Evolutionary conservation across 2,797 vertebrate genomes (phyloP), one percentile per base, ranked within the genome.

Genomic region (Microchirus variegatus): DNA sequence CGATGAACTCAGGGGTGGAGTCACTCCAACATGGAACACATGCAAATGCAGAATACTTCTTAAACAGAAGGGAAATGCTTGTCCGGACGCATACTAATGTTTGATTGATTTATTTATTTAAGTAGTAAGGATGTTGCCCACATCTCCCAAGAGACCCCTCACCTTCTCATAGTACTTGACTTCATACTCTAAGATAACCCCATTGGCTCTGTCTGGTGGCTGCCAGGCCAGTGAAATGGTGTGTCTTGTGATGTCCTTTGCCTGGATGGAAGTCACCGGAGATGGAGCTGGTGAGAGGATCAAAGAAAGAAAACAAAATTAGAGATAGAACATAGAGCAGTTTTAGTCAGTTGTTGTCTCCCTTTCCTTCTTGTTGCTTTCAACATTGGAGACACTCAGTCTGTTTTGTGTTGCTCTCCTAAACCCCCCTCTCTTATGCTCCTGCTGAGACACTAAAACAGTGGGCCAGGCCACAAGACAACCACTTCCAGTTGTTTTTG

Each of bases 161-260:
- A 98, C 97, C 96, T 99, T 98, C 80, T 99, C 97, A 4, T 98
- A 99, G 82, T 99, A 99, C 78, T 99, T 99, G 91, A 99, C 96
- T 89, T 99, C 97, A 8, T 99, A 99, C 75, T 99, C 97, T 82
- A 99, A 85, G 80, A 98, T 98, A 68, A 98, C 97, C 19, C 97
- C 97, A 2, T 99, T 99, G 85, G 96, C 95, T 35, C 96, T 92
- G 41, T 98, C 96, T 0, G 97, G 97, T 22, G 97, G 95, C 80
- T 97, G 91, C 97, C 97, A 99, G 43, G 94, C 91, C 86, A 98
- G 87, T 3, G 95, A 94, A 79, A 99, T 96, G 0, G 96, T 97
- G 90, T 99, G 96, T 64, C 97, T 94, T 6, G 96, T 99, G 81
- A 98, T 96, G 79, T 99, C 96, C 82, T 96, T 99, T 9, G 94